Evolutionary conservation across 2,888 invertebrate species (phyloP).

Genomic region (Mactromeris polynyma): DNA sequence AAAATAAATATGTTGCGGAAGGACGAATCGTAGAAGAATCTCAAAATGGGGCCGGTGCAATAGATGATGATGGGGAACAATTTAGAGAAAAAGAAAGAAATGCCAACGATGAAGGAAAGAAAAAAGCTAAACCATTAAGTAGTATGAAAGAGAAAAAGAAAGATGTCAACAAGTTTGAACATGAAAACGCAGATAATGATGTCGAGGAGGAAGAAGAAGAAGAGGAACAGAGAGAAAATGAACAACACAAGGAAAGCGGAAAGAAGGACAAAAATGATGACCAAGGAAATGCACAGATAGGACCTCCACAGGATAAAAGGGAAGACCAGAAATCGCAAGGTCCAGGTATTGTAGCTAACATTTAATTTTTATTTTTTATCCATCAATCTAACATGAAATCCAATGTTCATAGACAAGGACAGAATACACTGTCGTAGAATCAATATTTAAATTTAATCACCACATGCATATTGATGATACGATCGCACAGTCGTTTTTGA

Average conservation of each 20-base stretch:
- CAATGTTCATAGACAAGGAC: too few species aligned
- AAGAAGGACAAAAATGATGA: slow-evolving; percentile 25
- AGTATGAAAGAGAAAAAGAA: background rate
- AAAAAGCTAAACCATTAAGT: background rate
- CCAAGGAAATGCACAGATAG: slow-evolving; percentile 46
- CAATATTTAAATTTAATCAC: too few species aligned
- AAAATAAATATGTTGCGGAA: background rate
- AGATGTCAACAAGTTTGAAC: background rate
- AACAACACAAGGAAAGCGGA: background rate
- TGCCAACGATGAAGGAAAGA: background rate
- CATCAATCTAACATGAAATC: too few species aligned
- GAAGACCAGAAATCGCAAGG: slow-evolving; percentile 39
- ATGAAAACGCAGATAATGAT: background rate
- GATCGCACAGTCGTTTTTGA: too few species aligned
- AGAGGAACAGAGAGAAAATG: background rate
- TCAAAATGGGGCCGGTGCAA: slow-evolving; percentile 25
- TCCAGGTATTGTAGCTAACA: slow-evolving; percentile 42
- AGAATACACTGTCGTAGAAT: too few species aligned
- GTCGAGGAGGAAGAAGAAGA: background rate
- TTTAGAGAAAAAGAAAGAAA: background rate
- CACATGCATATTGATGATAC: too few species aligned
- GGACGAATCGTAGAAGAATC: slow-evolving; percentile 3
- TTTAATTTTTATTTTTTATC: too few species aligned
- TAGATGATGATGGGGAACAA: background rate
- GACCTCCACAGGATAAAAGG: slow-evolving; percentile 43